Evolutionary conservation across 2,113 vertebrate species (phyloP), one percentile per base, ranked within the genome.

Genomic region (Nyctereutes procyonoides): DNA sequence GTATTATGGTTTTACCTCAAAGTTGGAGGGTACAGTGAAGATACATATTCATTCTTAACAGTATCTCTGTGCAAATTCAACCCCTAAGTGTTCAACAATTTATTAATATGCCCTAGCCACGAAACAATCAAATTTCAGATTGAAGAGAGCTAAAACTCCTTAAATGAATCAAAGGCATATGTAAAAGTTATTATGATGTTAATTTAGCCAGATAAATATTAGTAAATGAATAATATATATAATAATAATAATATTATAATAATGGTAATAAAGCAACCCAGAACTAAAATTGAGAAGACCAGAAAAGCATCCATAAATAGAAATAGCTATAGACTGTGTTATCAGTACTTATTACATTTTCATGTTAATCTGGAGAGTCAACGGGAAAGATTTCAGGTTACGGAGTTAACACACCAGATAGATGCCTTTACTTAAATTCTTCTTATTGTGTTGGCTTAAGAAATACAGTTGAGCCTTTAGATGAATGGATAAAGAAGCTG

Each of bases 371-470:
- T 62, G 38, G 56, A 84, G 63, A 38, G 30, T 83, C 89, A 97
- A 74, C 32, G 73, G 88, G 98, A 58, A 62, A 95, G 35, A 19
- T 95, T 96, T 95, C 88, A 63, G 56, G 71, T 55, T 96, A 90
- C 69, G 91, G 86, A 90, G 71, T 43, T 95, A 55, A 58, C 35
- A 80, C 11, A 79, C 83, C 30, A 98, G 35, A 96, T 73, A 84
- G 43, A 16, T 79, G 53, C n/a, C 76, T 92, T 96, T 95, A 87
- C 80, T 79, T 55, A 53, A 55, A 55, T 5, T 79, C 51, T 32
- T 77, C 76, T 55, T 55, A 55, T 32, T 55, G 51, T 19, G 4
- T 79, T 79, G 76, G 16, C 51, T 55, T 79, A 55, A 32, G 76
- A 79, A 79, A 79, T 55, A 51, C 3, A 76, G 43, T 30, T 76